phyloP scores from a whole-genome alignment of 2,888 invertebrate genomes.

The Trissoscelio sp. region DNA sequence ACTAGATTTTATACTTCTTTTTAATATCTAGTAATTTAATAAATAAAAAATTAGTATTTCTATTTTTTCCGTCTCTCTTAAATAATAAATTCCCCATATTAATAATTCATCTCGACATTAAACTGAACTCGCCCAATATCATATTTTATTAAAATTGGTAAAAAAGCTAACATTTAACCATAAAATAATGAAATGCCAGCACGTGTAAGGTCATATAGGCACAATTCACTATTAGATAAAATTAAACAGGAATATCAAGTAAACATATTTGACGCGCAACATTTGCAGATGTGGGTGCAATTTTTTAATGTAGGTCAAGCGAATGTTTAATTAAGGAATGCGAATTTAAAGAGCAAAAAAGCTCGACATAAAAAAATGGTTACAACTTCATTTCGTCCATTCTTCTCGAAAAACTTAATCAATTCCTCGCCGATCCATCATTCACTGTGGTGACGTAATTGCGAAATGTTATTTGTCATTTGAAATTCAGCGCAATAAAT shows the following conservation, averaged over 20 bases:
- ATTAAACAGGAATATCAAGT: slow-evolving; percentile 8
- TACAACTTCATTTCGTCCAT: too few species aligned
- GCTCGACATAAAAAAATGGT: neutral
- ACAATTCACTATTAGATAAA: slow-evolving; percentile 1
- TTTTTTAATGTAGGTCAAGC: slow-evolving; percentile 50
- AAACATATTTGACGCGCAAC: neutral
- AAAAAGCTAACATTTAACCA: neutral
- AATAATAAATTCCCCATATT: too few species aligned
- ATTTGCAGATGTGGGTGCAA: neutral
- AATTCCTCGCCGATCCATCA: neutral
- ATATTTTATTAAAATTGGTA: too few species aligned
- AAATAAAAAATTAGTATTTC: too few species aligned
- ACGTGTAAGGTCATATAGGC: neutral
- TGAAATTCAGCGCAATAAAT: slow-evolving; percentile 29
- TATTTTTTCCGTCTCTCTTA: too few species aligned
- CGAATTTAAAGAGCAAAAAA: neutral
- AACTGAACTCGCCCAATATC: too few species aligned
- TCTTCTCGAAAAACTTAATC: neutral
- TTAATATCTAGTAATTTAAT: too few species aligned
- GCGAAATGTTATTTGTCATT: slow-evolving; percentile 25
- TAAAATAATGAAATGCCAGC: neutral
- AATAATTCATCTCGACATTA: too few species aligned
- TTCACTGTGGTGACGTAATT: slow-evolving; percentile 44
- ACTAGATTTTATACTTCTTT: too few species aligned
- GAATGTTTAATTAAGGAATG: slow-evolving; percentile 35